These are phyloP conservation scores for Campaea margaritaria DNA, from an alignment of 2,888 invertebrate species.

Conservation along the genomic window DNA sequence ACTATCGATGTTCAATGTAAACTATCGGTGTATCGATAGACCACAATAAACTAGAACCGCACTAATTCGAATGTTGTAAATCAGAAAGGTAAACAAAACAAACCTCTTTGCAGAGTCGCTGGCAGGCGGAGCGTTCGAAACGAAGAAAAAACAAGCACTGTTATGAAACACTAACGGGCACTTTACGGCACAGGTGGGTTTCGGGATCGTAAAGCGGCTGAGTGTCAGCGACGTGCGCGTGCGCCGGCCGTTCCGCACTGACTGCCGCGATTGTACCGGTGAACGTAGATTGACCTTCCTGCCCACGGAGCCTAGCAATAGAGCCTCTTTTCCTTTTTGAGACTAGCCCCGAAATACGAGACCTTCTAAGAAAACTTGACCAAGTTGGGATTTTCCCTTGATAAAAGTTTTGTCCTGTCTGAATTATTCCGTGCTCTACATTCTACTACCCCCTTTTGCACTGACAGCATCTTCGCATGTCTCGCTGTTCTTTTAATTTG, in stretches of 20 bases:
- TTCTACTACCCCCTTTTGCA: no score
- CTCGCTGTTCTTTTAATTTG: no score
- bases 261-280: conserved; percentile 65
- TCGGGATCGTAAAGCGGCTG: conserved; percentile 62
- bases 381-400: conserved; percentile 16
- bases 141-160: conserved; percentile 70
- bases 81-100: conserved; percentile 63
- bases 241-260: conserved; percentile 77
- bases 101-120: conserved; percentile 72
- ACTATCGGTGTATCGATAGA: conserved; percentile 55
- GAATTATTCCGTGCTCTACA: not conserved
- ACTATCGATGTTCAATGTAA: conserved; percentile 56
- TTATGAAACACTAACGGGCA: conserved; percentile 79
- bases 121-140: conserved; percentile 56
- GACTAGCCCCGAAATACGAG: conserved; percentile 51
- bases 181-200: conserved; percentile 67
- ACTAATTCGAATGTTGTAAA: conserved; percentile 35
- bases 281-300: conserved; percentile 81
- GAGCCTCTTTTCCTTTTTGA: conserved; percentile 71
- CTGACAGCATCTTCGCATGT: no score
- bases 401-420: conserved; percentile 1
- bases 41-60: conserved; percentile 51
- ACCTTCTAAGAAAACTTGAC: conserved; percentile 41
- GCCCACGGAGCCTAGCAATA: conserved; percentile 74
- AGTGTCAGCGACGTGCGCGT: conserved; percentile 67